A percentile compares a stretch with the other conserved stretches of the same genome.
phyloP scores from a whole-genome alignment of 35 echinoderm and acorn worm species.

The Eucidaris tribuloides region DNA sequence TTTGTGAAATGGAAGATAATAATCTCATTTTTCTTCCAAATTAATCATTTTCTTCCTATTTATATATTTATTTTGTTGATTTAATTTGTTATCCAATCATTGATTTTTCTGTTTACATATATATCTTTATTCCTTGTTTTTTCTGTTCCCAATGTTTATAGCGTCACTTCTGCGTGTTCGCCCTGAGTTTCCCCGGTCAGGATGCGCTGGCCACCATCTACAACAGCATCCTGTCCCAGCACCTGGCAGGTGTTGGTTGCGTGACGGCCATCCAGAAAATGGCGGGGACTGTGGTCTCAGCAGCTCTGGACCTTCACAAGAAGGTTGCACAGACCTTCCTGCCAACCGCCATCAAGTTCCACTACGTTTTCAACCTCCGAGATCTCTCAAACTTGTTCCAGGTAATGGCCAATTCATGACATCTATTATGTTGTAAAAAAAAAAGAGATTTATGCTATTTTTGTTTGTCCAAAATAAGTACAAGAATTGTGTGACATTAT shows the following conservation, averaged over 20 bases:
- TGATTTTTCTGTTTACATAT: neutral
- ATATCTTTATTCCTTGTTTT: neutral
- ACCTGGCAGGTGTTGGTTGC: conserved; percentile 44
- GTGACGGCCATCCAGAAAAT: conserved; percentile 74
- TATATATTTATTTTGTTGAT: no score
- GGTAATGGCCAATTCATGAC: no score
- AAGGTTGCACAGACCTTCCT: conserved; percentile 92
- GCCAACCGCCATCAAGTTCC: conserved; percentile 97
- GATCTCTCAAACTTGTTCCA: conserved; percentile 97
- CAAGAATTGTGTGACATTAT: no score
- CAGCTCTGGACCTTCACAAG: conserved; percentile 92
- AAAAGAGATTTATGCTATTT: no score
- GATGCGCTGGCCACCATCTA: conserved; percentile 92
- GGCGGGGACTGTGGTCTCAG: conserved; percentile 49
- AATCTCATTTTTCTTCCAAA: no score
- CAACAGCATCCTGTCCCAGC: conserved; percentile 89
- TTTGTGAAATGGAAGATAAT: no score
- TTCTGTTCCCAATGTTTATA: conserved; percentile 15
- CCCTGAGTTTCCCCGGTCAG: conserved; percentile 92
- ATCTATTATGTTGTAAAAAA: no score
- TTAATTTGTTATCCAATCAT: no score
- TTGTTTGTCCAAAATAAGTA: no score
- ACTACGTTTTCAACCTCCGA: conserved; percentile 96
- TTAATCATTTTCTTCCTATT: no score
- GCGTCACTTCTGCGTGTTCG: conserved; percentile 97